Base-by-base conservation (phyloP, 1,140 invertebrate species). In the Cryptotermes secundus region DNA sequence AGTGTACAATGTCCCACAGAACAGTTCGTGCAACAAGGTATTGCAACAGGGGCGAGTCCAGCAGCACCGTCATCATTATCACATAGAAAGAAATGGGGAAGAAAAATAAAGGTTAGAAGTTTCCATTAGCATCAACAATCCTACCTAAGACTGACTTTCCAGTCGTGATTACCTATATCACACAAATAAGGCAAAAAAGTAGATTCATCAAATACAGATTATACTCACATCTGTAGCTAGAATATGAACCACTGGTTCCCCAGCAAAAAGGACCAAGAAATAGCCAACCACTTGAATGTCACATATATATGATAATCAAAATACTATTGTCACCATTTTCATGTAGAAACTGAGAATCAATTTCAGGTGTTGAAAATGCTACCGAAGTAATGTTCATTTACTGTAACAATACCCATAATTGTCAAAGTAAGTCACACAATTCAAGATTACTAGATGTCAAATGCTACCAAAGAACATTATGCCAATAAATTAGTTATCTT, bases 81-180 rank as follows among this genome's bases (percentile, higher is more conserved):
- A 83, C 83, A 83, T 83, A 83, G 83, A 83, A 83, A 83, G 38
- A 83, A 83, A 49, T 49, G 83, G 59, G 49, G 34, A 80, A 36
- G 35, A 81, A 38, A 81, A 0, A 7, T 26, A n/a, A n/a, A n/a
- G 35, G 80, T 81, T 81, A 81, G 80, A 36, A 9, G 42, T 38
- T 45, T 81, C 42, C 80, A 81, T 81, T 16, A 34, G 22, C 42
- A 81, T 16, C 26, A 31, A 72, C 26, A 72, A 31, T 72, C 59
- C 26, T 72, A 14, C 59, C 26, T 72, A 14, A 12, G 1, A 49
- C 22, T 49, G 22, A 49, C 45, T 49, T 49, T 49, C 45, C 45
- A 49, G 45, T 22, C 22, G 16, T 49, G 22, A 49, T 49, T 49
- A 4, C 45, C 38, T 22, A 12, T 49, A 19, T 49, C 45, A 49